A percentile compares a stretch with the other conserved stretches of the same genome.
Evolutionary conservation across 2,113 vertebrate species (phyloP).

Genomic region (Cathartes aura): DNA sequence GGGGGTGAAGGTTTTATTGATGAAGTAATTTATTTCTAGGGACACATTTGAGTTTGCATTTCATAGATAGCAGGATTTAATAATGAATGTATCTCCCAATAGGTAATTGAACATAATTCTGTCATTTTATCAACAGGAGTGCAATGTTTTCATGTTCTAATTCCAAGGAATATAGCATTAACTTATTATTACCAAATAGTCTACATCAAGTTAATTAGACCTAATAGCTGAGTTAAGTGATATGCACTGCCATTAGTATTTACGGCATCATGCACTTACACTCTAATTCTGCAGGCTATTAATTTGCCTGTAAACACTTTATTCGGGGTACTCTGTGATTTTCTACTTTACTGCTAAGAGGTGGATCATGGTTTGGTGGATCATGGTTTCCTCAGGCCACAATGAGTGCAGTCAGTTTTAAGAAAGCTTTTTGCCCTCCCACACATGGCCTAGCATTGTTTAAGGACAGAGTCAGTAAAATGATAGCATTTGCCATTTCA

Average conservation of each 20-base stretch:
- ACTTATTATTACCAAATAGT: background rate
- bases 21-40: background rate
- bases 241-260: background rate
- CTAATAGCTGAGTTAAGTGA: background rate
- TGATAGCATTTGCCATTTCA: background rate
- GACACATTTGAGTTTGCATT: background rate
- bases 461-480: background rate
- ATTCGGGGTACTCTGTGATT: background rate
- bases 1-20: background rate
- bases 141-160: background rate
- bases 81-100: background rate
- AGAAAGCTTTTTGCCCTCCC: background rate
- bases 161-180: background rate
- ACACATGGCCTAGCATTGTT: background rate
- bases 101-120: conserved; percentile 7
- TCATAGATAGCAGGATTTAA: background rate
- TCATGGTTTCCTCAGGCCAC: background rate
- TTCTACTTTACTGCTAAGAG: background rate
- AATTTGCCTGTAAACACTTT: background rate
- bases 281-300: background rate
- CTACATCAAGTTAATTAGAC: conserved; percentile 6
- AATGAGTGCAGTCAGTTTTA: background rate
- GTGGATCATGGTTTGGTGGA: too few species aligned
- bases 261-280: background rate
- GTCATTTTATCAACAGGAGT: background rate